Conservation (phyloP, 1,140 invertebrate species). For the Idris sp. region DNA sequence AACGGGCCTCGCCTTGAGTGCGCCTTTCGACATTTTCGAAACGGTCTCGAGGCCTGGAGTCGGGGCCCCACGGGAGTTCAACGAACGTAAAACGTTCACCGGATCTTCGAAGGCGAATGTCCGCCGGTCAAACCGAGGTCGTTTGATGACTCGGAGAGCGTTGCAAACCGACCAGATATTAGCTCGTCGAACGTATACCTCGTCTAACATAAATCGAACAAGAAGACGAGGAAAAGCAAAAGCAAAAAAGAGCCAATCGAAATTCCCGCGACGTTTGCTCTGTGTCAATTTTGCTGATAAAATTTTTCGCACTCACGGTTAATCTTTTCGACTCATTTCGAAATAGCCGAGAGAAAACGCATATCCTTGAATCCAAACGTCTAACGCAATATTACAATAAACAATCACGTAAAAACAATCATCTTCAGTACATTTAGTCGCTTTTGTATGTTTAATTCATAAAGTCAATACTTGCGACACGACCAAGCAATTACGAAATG, state of each 20-base stretch:
- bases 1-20: constrained; percentile 55
- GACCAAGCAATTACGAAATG: constrained; percentile 25
- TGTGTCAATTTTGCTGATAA: too few species aligned
- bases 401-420: constrained; percentile 47
- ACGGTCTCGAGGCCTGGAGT: constrained; percentile 45
- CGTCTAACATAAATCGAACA: constrained; percentile 3
- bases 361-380: constrained; percentile 36
- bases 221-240: too few species aligned
- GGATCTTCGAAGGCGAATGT: constrained; percentile 62
- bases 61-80: constrained; percentile 54
- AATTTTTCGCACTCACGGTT: too few species aligned
- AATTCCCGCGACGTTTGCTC: constrained; percentile 2
- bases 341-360: constrained; percentile 35
- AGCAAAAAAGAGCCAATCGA: too few species aligned
- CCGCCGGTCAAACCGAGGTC: constrained; percentile 60
- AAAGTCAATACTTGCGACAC: constrained; percentile 31
- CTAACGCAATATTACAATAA: constrained; percentile 48
- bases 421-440: constrained; percentile 40
- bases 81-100: constrained; percentile 63
- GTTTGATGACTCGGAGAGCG: constrained; percentile 59
- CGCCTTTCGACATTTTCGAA: constrained; percentile 62
- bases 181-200: constrained; percentile 1
- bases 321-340: constrained; percentile 10
- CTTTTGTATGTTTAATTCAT: constrained; percentile 53
- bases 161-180: constrained; percentile 27